Evolutionary conservation across 2,888 invertebrate genomes (phyloP), one percentile per base, ranked within the genome.

Genomic region (Hofmannophila pseudospretella): DNA sequence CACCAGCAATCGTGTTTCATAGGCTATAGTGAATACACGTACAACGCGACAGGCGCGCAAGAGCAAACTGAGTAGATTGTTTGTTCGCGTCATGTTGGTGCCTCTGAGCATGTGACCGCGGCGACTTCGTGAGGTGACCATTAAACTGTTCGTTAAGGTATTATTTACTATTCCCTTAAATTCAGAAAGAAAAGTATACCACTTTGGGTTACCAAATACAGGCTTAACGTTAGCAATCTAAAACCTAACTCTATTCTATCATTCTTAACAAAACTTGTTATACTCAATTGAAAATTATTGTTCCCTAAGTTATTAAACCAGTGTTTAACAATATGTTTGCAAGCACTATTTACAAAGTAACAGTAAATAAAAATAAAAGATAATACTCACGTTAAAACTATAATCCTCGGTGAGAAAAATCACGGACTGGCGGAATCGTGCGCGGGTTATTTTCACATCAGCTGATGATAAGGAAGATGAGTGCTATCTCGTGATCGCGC

Each of bases 381-480:
- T 12, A 13, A 33, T 14, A 27, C 28, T 28, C 13, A 28, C 28
- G 8, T 23, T 8, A n/a, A 23, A 20, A 5, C 8, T 8, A 3
- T 20, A 20, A 5, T 9, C 19, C 9, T 13, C n/a, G 28, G n/a
- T n/a, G 30, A n/a, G 14, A 14, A 9, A 30, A 19, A 14, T 14
- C 9, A 30, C 14, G n/a, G 9, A 30, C 27, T 54, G 54, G 41
- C 46, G 41, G 45, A 44, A 43, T 62, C 64, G 63, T 64, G 66
- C 42, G 47, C 52, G 41, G 49, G 53, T 54, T 59, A 60, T 71
- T 70, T 58, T 58, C 58, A 49, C 65, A 78, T 79, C 80, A 80
- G 78, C 81, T 78, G 81, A 77, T 79, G 78, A 84, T 81, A 84
- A 81, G 70, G 74, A 73, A 75, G 78, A 77, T 67, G 77, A 65